These are phyloP conservation scores for Danaus melanippus DNA, from an alignment of 1,140 invertebrate species.

Conservation along the genomic window DNA sequence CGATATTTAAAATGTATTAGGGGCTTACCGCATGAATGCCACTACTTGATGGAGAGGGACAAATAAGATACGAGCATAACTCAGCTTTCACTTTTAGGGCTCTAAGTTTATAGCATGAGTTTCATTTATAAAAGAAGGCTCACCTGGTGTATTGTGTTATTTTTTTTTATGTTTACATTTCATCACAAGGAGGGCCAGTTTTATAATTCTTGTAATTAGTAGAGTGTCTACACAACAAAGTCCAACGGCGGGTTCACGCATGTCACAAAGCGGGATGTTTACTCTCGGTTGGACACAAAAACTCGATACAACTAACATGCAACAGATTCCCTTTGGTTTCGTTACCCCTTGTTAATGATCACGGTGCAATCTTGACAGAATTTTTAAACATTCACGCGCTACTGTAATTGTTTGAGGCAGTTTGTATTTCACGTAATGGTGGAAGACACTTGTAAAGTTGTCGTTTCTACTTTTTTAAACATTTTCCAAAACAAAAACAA, in stretches of 20 bases:
- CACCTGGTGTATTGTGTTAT: constrained; percentile 38
- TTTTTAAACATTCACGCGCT: constrained; percentile 8
- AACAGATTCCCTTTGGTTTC: constrained; percentile 39
- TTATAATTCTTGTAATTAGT: constrained; percentile 57
- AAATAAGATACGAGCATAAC: constrained; percentile 50
- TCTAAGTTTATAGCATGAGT: constrained; percentile 12
- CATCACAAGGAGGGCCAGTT: constrained; percentile 43
- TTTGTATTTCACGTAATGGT: too few relatives aligned
- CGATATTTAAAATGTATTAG: constrained; percentile 62
- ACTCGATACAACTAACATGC: constrained; percentile 24
- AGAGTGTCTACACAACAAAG: constrained; percentile 43
- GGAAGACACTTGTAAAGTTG: neutral
- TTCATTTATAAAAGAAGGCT: constrained; percentile 13
- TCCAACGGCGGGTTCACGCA: constrained; percentile 22
- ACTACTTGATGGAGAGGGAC: constrained; percentile 50
- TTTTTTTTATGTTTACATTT: constrained; percentile 48
- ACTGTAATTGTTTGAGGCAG: constrained; percentile 1
- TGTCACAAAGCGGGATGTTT: constrained; percentile 40
- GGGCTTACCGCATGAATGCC: constrained; percentile 33
- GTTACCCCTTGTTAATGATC: constrained; percentile 23
- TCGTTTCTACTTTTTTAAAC: constrained; percentile 2
- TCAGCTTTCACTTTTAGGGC: constrained; percentile 47
- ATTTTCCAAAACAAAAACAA: neutral
- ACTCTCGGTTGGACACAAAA: constrained; percentile 38
- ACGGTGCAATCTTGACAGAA: constrained; percentile 10